phyloP scores from a whole-genome alignment of 2,797 vertebrate genomes.

The Hypotaenidia okinawae region DNA sequence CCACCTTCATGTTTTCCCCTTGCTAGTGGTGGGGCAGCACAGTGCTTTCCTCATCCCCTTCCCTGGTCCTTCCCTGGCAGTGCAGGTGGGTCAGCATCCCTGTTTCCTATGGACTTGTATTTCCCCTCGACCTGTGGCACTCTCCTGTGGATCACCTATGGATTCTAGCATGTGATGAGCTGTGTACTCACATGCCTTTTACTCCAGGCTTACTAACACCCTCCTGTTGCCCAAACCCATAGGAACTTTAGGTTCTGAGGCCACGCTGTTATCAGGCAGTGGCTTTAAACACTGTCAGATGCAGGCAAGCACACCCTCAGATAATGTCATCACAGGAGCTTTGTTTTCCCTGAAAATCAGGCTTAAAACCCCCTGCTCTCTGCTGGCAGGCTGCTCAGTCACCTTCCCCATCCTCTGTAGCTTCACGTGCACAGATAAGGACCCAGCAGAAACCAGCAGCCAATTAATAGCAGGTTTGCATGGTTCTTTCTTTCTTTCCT shows the following conservation, averaged over 20 bases:
- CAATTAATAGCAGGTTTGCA: conserved; percentile 15
- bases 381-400: not conserved
- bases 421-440: not conserved
- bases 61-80: not conserved
- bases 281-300: not conserved
- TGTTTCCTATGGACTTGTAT: not conserved
- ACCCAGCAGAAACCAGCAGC: conserved; percentile 27
- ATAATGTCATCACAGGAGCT: not conserved
- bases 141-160: not conserved
- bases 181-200: not conserved
- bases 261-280: not conserved
- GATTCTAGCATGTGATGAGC: not conserved
- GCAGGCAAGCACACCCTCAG: not conserved
- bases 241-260: not conserved
- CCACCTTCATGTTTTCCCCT: too few relatives aligned
- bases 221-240: not conserved
- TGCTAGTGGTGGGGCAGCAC: not conserved
- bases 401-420: not conserved
- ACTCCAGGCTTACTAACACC: not conserved
- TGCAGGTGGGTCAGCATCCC: not conserved
- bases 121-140: not conserved
- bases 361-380: not conserved
- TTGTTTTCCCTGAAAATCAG: conserved; percentile 5
- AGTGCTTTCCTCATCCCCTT: not conserved
- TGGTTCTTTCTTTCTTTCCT: not conserved